Evolutionary conservation across 2,797 vertebrate species (phyloP).

Genomic region (Trichosurus vulpecula): DNA sequence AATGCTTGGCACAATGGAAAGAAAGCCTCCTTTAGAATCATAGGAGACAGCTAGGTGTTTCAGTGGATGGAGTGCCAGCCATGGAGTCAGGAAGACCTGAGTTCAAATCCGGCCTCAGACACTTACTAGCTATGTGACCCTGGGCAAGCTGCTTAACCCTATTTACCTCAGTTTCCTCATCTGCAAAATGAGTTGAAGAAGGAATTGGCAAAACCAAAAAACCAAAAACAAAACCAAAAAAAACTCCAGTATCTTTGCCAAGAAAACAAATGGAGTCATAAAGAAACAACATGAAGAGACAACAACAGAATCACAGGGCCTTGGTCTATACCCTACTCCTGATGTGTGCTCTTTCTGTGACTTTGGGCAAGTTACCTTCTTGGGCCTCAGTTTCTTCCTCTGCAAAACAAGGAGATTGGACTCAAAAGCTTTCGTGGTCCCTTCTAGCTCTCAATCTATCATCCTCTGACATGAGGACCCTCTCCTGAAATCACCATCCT

Average conservation of each 20-base stretch:
- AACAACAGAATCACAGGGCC: neutral
- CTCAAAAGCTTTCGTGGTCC: neutral
- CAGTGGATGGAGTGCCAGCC: neutral
- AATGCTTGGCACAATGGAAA: neutral
- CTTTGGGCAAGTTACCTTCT: neutral
- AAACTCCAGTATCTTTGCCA: too few relatives aligned
- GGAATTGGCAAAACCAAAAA: too few relatives aligned
- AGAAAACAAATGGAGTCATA: too few relatives aligned
- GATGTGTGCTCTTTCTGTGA: neutral
- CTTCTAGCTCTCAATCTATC: neutral
- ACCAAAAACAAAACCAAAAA: too few relatives aligned
- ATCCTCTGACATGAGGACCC: fast-evolving
- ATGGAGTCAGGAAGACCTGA: neutral
- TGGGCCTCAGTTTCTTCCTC: neutral
- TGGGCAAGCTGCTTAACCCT: neutral
- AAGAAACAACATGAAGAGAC: too few relatives aligned
- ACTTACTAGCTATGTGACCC: neutral
- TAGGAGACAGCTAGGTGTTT: too few relatives aligned
- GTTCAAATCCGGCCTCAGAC: neutral
- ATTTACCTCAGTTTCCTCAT: too few relatives aligned
- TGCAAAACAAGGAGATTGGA: neutral
- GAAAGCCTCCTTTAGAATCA: too few relatives aligned
- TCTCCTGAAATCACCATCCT: neutral
- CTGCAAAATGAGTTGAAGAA: too few relatives aligned
- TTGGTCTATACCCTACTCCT: neutral